Percentiles rank a stretch among this genome's conserved stretches.
These are phyloP conservation scores for Eristalis arbustorum DNA, from an alignment of 2,888 invertebrate species.

Conservation along the genomic window DNA sequence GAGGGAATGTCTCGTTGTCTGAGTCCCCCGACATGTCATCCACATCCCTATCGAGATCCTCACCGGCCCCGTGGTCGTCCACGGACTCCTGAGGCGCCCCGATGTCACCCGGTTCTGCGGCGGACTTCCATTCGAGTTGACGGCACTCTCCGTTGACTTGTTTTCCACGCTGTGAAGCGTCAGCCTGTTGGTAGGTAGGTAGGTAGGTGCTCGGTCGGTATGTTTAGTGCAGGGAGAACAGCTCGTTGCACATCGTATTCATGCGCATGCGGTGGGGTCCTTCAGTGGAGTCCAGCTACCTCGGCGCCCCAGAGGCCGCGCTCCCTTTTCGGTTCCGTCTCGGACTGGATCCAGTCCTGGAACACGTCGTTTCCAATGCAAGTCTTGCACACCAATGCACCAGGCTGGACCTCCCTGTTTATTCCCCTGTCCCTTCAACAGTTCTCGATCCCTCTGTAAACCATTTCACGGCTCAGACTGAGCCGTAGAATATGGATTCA, in stretches of 20 bases:
- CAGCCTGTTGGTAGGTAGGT: constrained; percentile 85
- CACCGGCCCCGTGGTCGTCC: constrained; percentile 80
- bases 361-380: no score
- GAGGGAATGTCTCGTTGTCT: constrained; percentile 95
- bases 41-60: constrained; percentile 85
- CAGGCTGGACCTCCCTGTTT: no score
- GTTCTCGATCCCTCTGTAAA: no score
- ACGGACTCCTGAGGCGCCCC: constrained; percentile 83
- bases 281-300: constrained; percentile 94
- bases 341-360: constrained; percentile 95
- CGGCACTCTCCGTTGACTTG: constrained; percentile 69
- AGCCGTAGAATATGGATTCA: no score
- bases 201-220: constrained; percentile 90
- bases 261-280: constrained; percentile 98
- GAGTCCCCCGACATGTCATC: constrained; percentile 89
- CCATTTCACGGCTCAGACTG: no score
- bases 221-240: constrained; percentile 97
- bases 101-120: constrained; percentile 72
- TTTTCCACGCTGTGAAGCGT: constrained; percentile 71
- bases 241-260: constrained; percentile 94
- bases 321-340: constrained; percentile 94
- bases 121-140: constrained; percentile 72
- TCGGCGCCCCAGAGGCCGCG: constrained; percentile 97
- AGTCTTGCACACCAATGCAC: no score
- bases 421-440: no score